A percentile compares a stretch with the other conserved stretches of the same genome.
phyloP scores from a whole-genome alignment of 2,797 vertebrate genomes.

The Graptemys geographica region DNA sequence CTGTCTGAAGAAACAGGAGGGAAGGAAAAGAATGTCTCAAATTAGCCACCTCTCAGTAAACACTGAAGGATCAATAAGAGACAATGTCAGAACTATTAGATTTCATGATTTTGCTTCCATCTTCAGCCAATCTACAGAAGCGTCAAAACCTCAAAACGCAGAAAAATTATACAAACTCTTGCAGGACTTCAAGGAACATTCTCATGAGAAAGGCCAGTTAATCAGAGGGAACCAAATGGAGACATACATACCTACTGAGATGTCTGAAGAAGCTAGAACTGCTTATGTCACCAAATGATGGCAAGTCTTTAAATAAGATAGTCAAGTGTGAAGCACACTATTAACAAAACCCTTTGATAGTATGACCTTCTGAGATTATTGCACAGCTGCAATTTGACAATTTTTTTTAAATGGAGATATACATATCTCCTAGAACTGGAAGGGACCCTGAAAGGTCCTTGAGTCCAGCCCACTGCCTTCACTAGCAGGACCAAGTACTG shows the following conservation, averaged over 20 bases:
- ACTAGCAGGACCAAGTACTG: too few species aligned
- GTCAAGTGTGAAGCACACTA: background rate
- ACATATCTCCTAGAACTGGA: too few species aligned
- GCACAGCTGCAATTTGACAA: background rate
- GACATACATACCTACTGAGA: background rate
- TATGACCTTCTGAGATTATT: background rate
- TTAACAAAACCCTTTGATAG: background rate
- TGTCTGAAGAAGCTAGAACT: background rate
- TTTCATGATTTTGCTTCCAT: background rate
- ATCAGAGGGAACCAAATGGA: background rate
- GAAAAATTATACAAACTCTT: background rate
- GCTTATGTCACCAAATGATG: background rate
- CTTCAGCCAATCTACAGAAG: background rate
- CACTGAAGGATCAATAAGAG: background rate
- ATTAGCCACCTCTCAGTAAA: background rate
- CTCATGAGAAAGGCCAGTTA: background rate
- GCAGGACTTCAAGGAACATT: background rate
- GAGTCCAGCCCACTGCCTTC: too few species aligned
- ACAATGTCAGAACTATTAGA: background rate
- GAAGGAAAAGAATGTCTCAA: background rate
- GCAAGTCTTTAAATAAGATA: too few species aligned
- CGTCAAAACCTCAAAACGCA: background rate
- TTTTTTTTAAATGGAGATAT: too few species aligned
- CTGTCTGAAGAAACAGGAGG: background rate
- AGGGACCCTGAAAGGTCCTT: too few species aligned